Base-by-base conservation (phyloP, 2,888 invertebrate species). In the Agrochola litura region DNA sequence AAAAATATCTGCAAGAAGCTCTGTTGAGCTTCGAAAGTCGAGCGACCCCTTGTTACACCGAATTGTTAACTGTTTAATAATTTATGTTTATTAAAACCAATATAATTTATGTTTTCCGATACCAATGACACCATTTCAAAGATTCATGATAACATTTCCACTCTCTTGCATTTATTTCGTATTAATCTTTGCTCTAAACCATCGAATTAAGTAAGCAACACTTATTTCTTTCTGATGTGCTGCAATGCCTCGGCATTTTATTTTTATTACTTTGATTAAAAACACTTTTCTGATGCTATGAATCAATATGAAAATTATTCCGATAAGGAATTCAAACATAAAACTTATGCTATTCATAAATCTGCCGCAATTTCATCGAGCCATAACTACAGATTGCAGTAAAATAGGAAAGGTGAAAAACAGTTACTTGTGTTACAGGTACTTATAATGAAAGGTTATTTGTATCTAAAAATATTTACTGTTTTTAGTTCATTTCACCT, bases 401-500 rank as follows among this genome's bases (percentile, higher is more conserved):
- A 67, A 52, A 75, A 67, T 63, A 70, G 19, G 8, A 71, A 87
- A 90, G 89, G 89, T 90, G 81, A 89, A 86, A 76, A 75, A 76
- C 54, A 85, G 73, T 85, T 79, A 69, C 80, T 81, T 82, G 61
- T 75, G 66, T 79, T 82, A 49, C 54, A 69, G 41, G 12, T 61
- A 74, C 52, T 72, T 73, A 88, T 73, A 84, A 92, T 92, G 91
- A 80, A 70, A 71, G 66, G 54, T 52, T 72, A 78, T 79, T 54
- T 76, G 49, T 81, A 76, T 89, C 72, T 90, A 83, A 88, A 87
- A 88, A 84, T 86, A 82, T 86, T 89, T 58, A 84, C 80, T 87
- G 74, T 88, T 89, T 90, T 90, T 86, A 90, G 89, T 90, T 91
- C 73, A 76, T 85, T 89, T 72, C 75, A 73, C 76, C 80, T 90